Evolutionary conservation across 2,113 vertebrate species (phyloP).

Genomic region (Plestiodon gilberti): DNA sequence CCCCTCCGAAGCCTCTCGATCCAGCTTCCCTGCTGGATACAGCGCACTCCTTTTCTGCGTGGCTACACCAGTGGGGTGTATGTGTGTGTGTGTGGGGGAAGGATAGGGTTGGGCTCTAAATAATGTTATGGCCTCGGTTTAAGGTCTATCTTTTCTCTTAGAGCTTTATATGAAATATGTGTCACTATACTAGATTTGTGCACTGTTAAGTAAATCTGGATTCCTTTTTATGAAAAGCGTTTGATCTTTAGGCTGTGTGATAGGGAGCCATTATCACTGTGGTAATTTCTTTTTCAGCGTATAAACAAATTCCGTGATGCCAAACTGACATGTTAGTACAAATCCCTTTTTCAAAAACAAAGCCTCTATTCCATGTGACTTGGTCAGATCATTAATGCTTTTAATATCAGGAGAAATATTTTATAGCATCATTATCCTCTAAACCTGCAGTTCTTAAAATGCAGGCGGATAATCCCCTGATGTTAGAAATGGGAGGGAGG

Average conservation of each 20-base stretch:
- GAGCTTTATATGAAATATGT: fast-evolving
- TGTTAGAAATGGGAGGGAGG: not conserved
- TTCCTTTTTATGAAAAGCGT: not conserved
- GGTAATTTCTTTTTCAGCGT: not conserved
- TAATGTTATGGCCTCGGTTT: too few relatives aligned
- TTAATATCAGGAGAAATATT: conserved; percentile 20
- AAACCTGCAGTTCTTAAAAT: conserved; percentile 26
- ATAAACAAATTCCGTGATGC: fast-evolving
- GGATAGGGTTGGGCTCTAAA: too few relatives aligned
- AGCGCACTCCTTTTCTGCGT: too few relatives aligned
- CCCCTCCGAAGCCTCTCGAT: too few relatives aligned
- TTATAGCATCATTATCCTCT: not conserved
- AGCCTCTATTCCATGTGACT: conserved; percentile 12
- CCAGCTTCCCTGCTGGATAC: too few relatives aligned
- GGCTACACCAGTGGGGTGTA: too few relatives aligned
- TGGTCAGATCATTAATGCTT: conserved; percentile 5
- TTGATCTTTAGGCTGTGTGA: not conserved
- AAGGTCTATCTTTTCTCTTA: not conserved
- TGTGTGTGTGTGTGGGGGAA: too few relatives aligned
- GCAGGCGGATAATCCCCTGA: conserved; percentile 26
- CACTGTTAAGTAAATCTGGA: not conserved
- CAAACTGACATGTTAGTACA: not conserved
- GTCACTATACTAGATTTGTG: not conserved
- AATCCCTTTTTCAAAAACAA: conserved; percentile 18
- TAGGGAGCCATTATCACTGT: not conserved